These are phyloP conservation scores for Brachypalpus laphriformis DNA, from an alignment of 2,888 invertebrate genomes.

Conservation along the genomic window DNA sequence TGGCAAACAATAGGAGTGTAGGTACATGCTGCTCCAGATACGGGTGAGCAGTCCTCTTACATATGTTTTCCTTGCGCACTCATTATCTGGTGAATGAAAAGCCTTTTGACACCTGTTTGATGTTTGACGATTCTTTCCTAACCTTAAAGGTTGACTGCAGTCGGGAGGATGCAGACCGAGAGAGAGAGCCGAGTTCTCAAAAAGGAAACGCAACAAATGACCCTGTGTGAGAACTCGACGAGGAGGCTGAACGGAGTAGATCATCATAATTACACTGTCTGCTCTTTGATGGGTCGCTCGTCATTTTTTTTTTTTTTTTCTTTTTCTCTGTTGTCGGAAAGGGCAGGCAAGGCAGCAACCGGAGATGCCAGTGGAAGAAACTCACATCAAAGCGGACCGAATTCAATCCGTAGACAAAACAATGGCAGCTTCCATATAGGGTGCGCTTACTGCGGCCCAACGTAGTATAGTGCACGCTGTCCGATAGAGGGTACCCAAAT, in stretches of 20 bases:
- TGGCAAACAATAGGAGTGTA: conserved; percentile 64
- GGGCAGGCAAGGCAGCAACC: conserved; percentile 60
- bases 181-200: conserved; percentile 50
- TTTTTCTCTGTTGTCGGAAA: conserved; percentile 52
- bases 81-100: conserved; percentile 74
- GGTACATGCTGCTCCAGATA: conserved; percentile 63
- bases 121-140: conserved; percentile 73
- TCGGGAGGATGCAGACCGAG: conserved; percentile 54
- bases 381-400: conserved; percentile 71
- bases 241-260: conserved; percentile 74
- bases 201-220: conserved; percentile 73
- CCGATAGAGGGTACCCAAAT: conserved; percentile 63
- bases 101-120: conserved; percentile 74
- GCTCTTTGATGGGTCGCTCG: conserved; percentile 74
- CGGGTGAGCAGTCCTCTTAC: conserved; percentile 59
- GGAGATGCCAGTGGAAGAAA: conserved; percentile 73
- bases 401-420: conserved; percentile 74
- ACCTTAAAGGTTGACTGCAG: conserved; percentile 68
- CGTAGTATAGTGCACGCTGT: conserved; percentile 59
- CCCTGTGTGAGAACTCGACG: conserved; percentile 73
- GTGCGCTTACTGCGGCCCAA: conserved; percentile 69
- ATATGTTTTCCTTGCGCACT: conserved; percentile 71
- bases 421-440: conserved; percentile 74
- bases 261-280: conserved; percentile 77
- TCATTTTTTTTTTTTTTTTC: conserved; percentile 61